phyloP scores from a whole-genome alignment of 2,888 invertebrate species.

The Drosophila yooni region DNA sequence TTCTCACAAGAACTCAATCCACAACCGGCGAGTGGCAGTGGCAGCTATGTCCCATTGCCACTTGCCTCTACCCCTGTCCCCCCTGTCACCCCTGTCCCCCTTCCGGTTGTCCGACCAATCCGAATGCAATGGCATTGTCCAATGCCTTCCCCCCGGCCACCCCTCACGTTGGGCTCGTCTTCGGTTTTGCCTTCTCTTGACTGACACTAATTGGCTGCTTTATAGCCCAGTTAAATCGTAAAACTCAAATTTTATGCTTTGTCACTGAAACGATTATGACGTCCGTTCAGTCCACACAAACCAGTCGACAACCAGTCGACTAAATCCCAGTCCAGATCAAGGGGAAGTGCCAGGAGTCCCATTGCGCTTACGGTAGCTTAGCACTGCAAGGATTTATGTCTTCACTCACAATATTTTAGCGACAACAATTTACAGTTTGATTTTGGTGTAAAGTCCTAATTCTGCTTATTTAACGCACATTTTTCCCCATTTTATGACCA shows the following conservation, averaged over 20 bases:
- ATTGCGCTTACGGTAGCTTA: constrained; percentile 54
- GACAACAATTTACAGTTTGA: constrained; percentile 75
- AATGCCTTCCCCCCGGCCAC: constrained; percentile 8
- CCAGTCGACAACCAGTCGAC: constrained; percentile 30
- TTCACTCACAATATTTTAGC: constrained; percentile 61
- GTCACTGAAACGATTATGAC: constrained; percentile 81
- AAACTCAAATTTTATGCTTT: constrained; percentile 81
- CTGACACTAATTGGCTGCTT: constrained; percentile 83
- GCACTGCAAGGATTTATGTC: constrained; percentile 69
- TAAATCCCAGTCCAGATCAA: constrained; percentile 24
- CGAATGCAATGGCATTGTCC: constrained; percentile 36
- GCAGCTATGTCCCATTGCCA: constrained; percentile 10
- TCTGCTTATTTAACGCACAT: constrained; percentile 56
- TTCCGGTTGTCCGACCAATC: constrained; percentile 1
- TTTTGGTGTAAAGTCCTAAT: constrained; percentile 55
- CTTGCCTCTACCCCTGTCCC: not conserved
- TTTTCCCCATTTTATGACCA: constrained; percentile 35
- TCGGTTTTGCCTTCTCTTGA: constrained; percentile 30
- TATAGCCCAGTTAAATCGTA: constrained; percentile 80
- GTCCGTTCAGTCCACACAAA: constrained; percentile 59
- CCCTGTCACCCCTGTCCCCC: not conserved
- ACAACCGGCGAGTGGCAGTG: constrained; percentile 3
- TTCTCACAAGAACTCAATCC: constrained; percentile 42
- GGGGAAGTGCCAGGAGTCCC: constrained; percentile 22
- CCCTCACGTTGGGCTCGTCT: constrained; percentile 4